These are phyloP conservation scores for Tricholaema leucomelas DNA, from an alignment of 2,113 vertebrate genomes.

Conservation along the genomic window DNA sequence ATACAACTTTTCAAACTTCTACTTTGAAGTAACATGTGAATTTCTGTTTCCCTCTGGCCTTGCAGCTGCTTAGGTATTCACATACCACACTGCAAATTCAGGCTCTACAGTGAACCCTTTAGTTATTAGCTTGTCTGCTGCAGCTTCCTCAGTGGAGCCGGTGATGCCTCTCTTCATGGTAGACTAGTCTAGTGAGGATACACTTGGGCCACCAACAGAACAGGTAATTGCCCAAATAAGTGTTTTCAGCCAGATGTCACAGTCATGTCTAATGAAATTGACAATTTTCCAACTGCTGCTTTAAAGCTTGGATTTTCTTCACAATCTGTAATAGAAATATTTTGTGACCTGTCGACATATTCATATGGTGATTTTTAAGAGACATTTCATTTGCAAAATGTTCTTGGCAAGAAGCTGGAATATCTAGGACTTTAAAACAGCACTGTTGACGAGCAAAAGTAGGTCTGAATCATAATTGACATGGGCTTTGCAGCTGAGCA, in stretches of 20 bases:
- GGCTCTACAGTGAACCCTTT: background rate
- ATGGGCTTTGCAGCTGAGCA: conserved; percentile 61
- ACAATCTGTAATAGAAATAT: conserved; percentile 81
- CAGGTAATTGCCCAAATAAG: conserved; percentile 77
- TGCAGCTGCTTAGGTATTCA: background rate
- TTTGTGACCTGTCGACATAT: conserved; percentile 84
- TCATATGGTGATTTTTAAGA: conserved; percentile 82
- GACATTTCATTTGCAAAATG: conserved; percentile 78
- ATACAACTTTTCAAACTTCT: background rate
- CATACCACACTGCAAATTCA: background rate
- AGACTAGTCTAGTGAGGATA: conserved; percentile 54
- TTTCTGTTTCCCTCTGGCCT: background rate
- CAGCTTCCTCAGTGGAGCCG: background rate
- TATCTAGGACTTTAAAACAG: conserved; percentile 73
- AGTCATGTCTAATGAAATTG: conserved; percentile 75
- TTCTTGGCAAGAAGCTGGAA: conserved; percentile 73
- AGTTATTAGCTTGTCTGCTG: conserved; percentile 55
- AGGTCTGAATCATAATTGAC: conserved; percentile 69
- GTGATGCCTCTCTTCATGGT: conserved; percentile 43
- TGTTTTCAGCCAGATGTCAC: conserved; percentile 78
- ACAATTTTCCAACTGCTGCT: conserved; percentile 75
- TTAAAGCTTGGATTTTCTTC: conserved; percentile 76
- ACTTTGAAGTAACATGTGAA: background rate
- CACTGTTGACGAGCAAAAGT: conserved; percentile 77
- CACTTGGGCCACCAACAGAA: conserved; percentile 75